A percentile compares a stretch with the other conserved stretches of the same genome.
phyloP scores from a whole-genome alignment of 2,888 invertebrate species.

The Dastarcus helophoroides region DNA sequence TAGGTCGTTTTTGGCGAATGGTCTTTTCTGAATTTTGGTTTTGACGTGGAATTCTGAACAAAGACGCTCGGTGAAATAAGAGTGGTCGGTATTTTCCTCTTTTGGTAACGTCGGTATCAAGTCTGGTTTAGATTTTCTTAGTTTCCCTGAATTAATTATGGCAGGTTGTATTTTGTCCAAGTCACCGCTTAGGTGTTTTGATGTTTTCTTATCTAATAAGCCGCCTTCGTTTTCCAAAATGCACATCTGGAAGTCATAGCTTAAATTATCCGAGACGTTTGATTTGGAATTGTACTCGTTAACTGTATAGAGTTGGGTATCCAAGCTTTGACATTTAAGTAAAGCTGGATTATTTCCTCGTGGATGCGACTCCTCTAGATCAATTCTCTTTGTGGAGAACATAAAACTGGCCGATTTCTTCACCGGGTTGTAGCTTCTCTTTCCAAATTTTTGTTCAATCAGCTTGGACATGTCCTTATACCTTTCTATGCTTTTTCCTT shows the following conservation, averaged over 20 bases:
- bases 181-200: slow-evolving; percentile 11
- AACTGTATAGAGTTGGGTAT: slow-evolving; percentile 26
- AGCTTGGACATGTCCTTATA: slow-evolving; percentile 63
- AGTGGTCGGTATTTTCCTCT: slow-evolving; percentile 30
- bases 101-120: slow-evolving; percentile 30
- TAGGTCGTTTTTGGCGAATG: slow-evolving; percentile 16
- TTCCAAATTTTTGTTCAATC: slow-evolving; percentile 54
- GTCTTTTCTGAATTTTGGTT: slow-evolving; percentile 41
- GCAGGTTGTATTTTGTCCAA: slow-evolving; percentile 5
- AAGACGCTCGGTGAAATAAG: slow-evolving; percentile 56
- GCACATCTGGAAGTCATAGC: slow-evolving; percentile 31
- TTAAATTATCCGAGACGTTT: slow-evolving; percentile 25
- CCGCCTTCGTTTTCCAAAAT: slow-evolving; percentile 26
- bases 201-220: too few species aligned
- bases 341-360: slow-evolving; percentile 23
- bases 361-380: slow-evolving; percentile 23
- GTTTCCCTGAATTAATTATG: slow-evolving; percentile 15
- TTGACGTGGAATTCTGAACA: slow-evolving; percentile 62
- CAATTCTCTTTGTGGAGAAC: slow-evolving; percentile 29
- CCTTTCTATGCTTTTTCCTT: slow-evolving; percentile 57
- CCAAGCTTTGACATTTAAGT: slow-evolving; percentile 31
- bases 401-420: slow-evolving; percentile 34
- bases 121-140: slow-evolving; percentile 29
- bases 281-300: slow-evolving; percentile 17
- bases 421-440: slow-evolving; percentile 30